These are phyloP conservation scores for Helicoverpa armigera DNA, from an alignment of 1,140 invertebrate genomes.

Conservation along the genomic window DNA sequence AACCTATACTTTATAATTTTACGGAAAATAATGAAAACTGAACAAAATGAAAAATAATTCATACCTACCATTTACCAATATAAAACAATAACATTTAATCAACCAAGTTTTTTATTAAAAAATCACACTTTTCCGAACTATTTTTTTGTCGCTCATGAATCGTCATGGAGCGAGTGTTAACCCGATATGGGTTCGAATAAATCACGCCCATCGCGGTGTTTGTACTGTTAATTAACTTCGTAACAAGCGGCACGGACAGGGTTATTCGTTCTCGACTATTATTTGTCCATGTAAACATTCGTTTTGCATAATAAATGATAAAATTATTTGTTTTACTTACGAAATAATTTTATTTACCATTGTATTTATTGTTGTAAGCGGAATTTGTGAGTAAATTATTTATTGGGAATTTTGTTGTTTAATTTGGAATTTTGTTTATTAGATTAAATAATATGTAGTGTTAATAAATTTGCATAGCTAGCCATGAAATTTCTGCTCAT, in stretches of 20 bases:
- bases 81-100: background rate
- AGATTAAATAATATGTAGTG: too few species aligned
- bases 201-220: constrained; percentile 23
- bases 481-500: too few species aligned
- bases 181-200: constrained; percentile 22
- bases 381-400: too few species aligned
- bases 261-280: constrained; percentile 34
- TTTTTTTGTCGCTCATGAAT: background rate
- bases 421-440: too few species aligned
- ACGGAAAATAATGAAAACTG: too few species aligned
- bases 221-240: constrained; percentile 36
- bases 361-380: background rate
- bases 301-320: constrained; percentile 9
- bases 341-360: background rate
- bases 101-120: background rate
- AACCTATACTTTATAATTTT: too few species aligned
- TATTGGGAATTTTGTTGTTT: too few species aligned
- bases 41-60: too few species aligned
- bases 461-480: too few species aligned
- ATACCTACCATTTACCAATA: too few species aligned
- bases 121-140: background rate
- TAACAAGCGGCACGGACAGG: constrained; percentile 36
- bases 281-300: constrained; percentile 23
- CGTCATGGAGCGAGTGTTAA: constrained; percentile 17
- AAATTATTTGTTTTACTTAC: background rate